These are phyloP conservation scores for Andrena bicolor DNA, from an alignment of 2,888 invertebrate genomes.

Conservation along the genomic window DNA sequence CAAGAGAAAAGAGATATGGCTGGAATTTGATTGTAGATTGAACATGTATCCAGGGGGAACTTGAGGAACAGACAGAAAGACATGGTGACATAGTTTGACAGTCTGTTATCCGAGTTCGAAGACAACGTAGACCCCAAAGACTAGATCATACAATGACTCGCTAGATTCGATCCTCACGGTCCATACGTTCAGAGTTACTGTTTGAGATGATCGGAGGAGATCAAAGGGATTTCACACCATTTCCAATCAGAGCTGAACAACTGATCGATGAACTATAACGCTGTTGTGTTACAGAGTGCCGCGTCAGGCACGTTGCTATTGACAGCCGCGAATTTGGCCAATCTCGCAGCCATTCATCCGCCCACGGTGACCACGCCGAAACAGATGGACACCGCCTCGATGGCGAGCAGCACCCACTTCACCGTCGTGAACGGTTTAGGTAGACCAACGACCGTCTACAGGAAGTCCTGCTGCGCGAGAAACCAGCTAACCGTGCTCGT, in stretches of 20 bases:
- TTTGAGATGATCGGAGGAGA: not conserved
- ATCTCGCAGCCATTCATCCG: conserved; percentile 84
- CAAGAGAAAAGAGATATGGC: no score
- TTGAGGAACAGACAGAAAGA: no score
- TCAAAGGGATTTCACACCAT: not conserved
- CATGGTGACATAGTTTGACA: no score
- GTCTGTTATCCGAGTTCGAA: not conserved
- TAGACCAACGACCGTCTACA: conserved; percentile 87
- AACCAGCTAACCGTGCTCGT: conserved; percentile 94
- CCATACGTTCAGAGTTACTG: conserved; percentile 7
- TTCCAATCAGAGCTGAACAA: not conserved
- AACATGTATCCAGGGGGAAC: no score
- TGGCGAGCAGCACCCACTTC: conserved; percentile 95
- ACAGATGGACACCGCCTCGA: conserved; percentile 89
- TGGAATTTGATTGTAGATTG: no score
- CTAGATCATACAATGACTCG: not conserved
- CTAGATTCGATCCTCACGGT: not conserved
- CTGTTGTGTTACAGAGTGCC: conserved; percentile 89
- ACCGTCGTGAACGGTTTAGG: conserved; percentile 93
- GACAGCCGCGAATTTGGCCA: conserved; percentile 91
- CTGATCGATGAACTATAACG: not conserved
- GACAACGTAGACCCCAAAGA: not conserved
- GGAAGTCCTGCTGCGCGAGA: conserved; percentile 90
- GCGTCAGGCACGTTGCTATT: conserved; percentile 92
- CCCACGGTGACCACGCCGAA: conserved; percentile 85